Base-by-base conservation (phyloP, 2,888 invertebrate species). In the Cheilosia soror region DNA sequence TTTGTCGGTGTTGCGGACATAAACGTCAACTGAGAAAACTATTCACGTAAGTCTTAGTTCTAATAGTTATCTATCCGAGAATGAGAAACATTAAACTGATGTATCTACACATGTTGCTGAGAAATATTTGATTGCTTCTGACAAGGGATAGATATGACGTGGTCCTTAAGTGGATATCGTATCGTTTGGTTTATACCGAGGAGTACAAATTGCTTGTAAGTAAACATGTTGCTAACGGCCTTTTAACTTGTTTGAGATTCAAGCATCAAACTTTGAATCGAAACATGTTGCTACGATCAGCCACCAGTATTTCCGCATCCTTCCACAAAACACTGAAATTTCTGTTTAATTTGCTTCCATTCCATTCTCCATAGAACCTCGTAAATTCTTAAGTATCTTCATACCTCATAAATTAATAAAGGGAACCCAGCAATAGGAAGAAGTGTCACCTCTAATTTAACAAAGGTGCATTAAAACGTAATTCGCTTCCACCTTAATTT, bases 381-480 rank as follows among this genome's bases (percentile, higher is more conserved):
- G 53, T 85, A 85, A 77, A 76, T 85, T 68, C 42, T 44, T 29
- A 81, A 81, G 71, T 62, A 71, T 60, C 69, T 71, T 72, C 53
- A 40, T 66, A 42, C 44, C 71, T 66, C 71, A 55, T 85, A 85
- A 85, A 85, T 85, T 80, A 85, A 85, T 85, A 81, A 84, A 75
- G 55, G 15, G 29, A 66, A 27, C 66, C 42, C 20, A 31, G 13
- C n/a, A 44, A 40, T 31, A 77, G 55, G 65, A 53, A 55, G 66
- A 49, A 72, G 42, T 85, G 85, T 85, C 85, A 85, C 81, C 77
- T 85, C 77, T 75, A 81, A 85, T 81, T 81, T 81, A 85, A 51
- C 81, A 72, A 76, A 77, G 81, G 85, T 85, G 85, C 85, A 85
- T 85, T 85, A 85, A 85, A 85, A 85, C 81, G 77, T 81, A 81